Base-by-base conservation (phyloP, 2,888 invertebrate genomes). In the Drosophila emarginata region DNA sequence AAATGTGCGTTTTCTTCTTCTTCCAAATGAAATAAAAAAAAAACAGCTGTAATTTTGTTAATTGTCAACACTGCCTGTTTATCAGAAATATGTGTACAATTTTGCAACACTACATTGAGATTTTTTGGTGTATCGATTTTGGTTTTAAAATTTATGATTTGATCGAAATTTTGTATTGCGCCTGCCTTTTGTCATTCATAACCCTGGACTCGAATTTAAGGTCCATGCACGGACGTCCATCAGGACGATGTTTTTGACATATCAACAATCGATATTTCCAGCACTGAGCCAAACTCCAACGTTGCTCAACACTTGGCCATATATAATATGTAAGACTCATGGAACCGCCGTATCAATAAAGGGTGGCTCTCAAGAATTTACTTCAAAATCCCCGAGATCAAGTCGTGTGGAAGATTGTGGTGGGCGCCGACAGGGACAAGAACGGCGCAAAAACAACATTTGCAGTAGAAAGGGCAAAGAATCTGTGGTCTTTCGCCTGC, bases 1-100 rank as follows among this genome's bases (percentile, higher is more conserved):
- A 82, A 83, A 81, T 87, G 83, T 84, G 83, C 87, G 89, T 80
- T 68, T 67, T 80, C 60, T 74, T 80, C 84, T 80, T 84, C 64
- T 67, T 69, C 58, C 61, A 40, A 71, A 68, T 58, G 64, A 69
- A 68, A 68, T 60, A 72, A 72, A 67, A 72, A 72, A 67, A 45
- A 45, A 77, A 69, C 72, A 86, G 73, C 76, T 74, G 74, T 74
- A 82, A 85, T 80, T 79, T 88, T 78, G 67, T 74, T 58, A 61
- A 71, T 71, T 83, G 72, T 76, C 74, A 76, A 72, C 64, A 77
- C 74, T 79, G 63, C 36, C 64, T 74, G 57, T 32, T 23, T 54
- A 51, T 52, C 72, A 59, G 61, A 57, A 72, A 65, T 61, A 39
- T 18, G 9, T 54, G 36, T 12, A 36, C 37, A 15, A n/a, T n/a